A percentile compares a stretch with the other conserved stretches of the same genome.
phyloP scores from a whole-genome alignment of 2,888 invertebrate species.

The Megamerina dolium region DNA sequence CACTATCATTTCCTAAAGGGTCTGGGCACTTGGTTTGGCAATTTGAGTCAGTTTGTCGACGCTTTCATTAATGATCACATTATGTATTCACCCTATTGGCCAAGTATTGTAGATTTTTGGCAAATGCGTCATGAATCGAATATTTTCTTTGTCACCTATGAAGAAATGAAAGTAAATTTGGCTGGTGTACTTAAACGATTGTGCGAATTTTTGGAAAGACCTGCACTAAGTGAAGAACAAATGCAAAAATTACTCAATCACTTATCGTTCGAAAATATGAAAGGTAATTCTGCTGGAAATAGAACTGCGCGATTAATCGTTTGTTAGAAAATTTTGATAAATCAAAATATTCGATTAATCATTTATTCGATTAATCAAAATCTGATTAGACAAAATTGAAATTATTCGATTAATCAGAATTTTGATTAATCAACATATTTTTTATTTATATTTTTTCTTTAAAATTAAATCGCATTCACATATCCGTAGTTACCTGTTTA shows the following conservation, averaged over 20 bases:
- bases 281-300: slow-evolving; percentile 3
- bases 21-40: slow-evolving; percentile 55
- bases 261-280: slow-evolving; percentile 18
- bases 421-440: too few relatives aligned
- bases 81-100: slow-evolving; percentile 21
- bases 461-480: neutral
- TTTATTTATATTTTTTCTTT: neutral
- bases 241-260: slow-evolving; percentile 8
- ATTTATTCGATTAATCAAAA: too few relatives aligned
- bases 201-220: slow-evolving; percentile 18
- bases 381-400: too few relatives aligned
- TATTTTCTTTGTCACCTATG: slow-evolving; percentile 26
- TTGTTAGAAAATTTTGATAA: too few relatives aligned
- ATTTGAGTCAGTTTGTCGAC: slow-evolving; percentile 51
- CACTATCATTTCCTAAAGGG: slow-evolving; percentile 63
- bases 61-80: slow-evolving; percentile 19
- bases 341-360: too few relatives aligned
- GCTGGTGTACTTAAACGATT: slow-evolving; percentile 13
- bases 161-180: slow-evolving; percentile 26
- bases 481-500: neutral
- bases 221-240: slow-evolving; percentile 5
- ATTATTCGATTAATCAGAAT: too few relatives aligned
- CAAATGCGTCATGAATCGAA: slow-evolving; percentile 20
- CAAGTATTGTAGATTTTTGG: slow-evolving; percentile 27
- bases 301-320: neutral